Percentiles rank a stretch among this genome's conserved stretches.
These are phyloP conservation scores for Dynastes hyllus DNA, from an alignment of 2,888 invertebrate genomes.

Conservation along the genomic window DNA sequence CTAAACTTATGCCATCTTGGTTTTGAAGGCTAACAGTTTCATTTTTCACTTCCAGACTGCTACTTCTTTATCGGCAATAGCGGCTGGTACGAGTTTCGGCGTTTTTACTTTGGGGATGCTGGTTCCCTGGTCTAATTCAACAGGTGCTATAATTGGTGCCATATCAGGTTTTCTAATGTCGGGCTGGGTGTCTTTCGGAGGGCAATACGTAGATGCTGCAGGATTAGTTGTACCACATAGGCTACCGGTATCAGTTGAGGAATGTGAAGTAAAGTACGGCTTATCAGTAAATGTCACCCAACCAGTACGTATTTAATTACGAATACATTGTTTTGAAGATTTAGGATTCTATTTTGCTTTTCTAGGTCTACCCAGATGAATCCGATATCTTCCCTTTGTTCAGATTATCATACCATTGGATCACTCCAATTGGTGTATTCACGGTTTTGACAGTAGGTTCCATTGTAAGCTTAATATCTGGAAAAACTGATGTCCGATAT, in stretches of 20 bases:
- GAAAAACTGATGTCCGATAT: constrained; percentile 71
- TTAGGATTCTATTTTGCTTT: constrained; percentile 40
- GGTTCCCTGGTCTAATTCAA: constrained; percentile 85
- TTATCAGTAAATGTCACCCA: constrained; percentile 66
- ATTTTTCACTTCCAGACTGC: constrained; percentile 72
- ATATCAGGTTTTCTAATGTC: constrained; percentile 77
- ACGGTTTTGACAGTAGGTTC: constrained; percentile 81
- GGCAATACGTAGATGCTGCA: constrained; percentile 78
- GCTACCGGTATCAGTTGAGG: constrained; percentile 72
- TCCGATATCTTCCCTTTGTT: constrained; percentile 81
- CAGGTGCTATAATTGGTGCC: constrained; percentile 77
- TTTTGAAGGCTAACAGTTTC: not conserved
- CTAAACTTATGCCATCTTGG: too few species aligned
- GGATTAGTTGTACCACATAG: constrained; percentile 76
- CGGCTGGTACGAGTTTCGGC: constrained; percentile 88
- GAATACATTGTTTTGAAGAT: not conserved
- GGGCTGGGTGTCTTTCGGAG: constrained; percentile 79
- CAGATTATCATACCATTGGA: constrained; percentile 88
- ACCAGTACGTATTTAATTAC: constrained; percentile 62
- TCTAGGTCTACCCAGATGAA: constrained; percentile 67
- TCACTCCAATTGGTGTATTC: constrained; percentile 81
- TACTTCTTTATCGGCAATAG: constrained; percentile 86
- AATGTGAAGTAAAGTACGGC: constrained; percentile 67
- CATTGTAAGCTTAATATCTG: constrained; percentile 76
- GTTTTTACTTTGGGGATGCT: constrained; percentile 89